A percentile compares a stretch with the other conserved stretches of the same genome.
These are phyloP conservation scores for Anarrhichthys ocellatus DNA, from an alignment of 2,113 vertebrate species.

Conservation along the genomic window DNA sequence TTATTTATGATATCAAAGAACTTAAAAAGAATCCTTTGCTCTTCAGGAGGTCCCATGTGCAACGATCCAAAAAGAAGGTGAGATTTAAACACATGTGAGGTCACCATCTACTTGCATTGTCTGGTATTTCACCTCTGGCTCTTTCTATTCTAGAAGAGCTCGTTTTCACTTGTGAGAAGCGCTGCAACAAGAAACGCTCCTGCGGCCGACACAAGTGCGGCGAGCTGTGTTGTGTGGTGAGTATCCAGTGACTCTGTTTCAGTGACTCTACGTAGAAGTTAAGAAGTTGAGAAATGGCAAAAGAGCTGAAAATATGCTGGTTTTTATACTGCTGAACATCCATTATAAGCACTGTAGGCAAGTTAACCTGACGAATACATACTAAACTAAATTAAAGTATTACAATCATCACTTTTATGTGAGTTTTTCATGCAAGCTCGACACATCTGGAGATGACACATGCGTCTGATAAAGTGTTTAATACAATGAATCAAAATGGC, in stretches of 20 bases:
- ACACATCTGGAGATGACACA: neutral
- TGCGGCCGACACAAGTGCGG: slow-evolving; percentile 97
- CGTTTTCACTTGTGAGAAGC: slow-evolving; percentile 92
- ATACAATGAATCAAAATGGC: neutral
- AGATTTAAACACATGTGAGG: slow-evolving; percentile 6
- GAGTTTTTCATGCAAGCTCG: neutral
- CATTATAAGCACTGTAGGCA: too few relatives aligned
- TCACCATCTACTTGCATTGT: neutral
- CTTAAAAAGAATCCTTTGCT: neutral
- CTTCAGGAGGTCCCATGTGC: slow-evolving; percentile 93
- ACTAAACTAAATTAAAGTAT: neutral
- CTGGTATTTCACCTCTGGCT: neutral
- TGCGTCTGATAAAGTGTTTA: neutral
- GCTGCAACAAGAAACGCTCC: slow-evolving; percentile 95
- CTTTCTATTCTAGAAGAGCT: slow-evolving; percentile 82
- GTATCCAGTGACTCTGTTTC: slow-evolving; percentile 49
- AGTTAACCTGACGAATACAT: neutral
- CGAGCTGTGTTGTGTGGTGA: slow-evolving; percentile 97
- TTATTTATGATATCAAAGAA: neutral
- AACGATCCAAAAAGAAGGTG: slow-evolving; percentile 93
- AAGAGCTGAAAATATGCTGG: neutral
- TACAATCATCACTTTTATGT: too few relatives aligned
- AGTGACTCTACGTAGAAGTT: neutral
- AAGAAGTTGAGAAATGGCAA: neutral
- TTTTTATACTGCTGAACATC: neutral